These are phyloP conservation scores for Spinus pinus DNA, from an alignment of 2,797 vertebrate genomes.

Conservation along the genomic window DNA sequence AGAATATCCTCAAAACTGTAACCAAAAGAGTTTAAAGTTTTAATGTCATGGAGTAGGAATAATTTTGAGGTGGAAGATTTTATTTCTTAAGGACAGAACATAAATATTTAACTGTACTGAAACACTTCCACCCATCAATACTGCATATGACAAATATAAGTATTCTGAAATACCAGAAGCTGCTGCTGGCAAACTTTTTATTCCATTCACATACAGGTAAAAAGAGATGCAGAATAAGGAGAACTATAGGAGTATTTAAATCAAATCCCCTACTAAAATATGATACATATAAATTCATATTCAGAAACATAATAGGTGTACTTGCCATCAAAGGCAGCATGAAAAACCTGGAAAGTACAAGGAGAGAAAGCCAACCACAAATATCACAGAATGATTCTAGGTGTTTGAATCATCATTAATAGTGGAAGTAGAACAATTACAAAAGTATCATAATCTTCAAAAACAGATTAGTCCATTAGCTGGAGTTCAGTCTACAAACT, in stretches of 20 bases:
- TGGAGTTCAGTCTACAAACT: background rate
- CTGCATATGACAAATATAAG: background rate
- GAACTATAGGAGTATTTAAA: background rate
- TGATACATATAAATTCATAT: background rate
- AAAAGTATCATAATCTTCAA: background rate
- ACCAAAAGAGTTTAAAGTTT: conserved; percentile 55
- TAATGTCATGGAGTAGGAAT: conserved; percentile 15
- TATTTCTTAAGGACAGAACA: background rate
- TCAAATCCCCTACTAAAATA: background rate
- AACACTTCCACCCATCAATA: background rate
- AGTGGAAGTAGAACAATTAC: background rate
- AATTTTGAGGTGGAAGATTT: background rate
- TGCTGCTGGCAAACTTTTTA: background rate
- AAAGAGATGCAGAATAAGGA: background rate
- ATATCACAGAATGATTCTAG: background rate
- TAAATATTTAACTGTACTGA: background rate
- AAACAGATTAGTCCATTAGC: background rate
- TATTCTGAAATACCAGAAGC: background rate
- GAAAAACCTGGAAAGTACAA: background rate
- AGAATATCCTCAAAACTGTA: conserved; percentile 90
- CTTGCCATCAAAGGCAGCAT: background rate
- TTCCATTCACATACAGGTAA: background rate
- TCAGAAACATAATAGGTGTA: background rate
- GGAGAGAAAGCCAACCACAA: background rate
- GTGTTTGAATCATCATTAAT: background rate